These are phyloP conservation scores for Darevskia mixta DNA, from an alignment of 2,797 vertebrate genomes.

Conservation along the genomic window DNA sequence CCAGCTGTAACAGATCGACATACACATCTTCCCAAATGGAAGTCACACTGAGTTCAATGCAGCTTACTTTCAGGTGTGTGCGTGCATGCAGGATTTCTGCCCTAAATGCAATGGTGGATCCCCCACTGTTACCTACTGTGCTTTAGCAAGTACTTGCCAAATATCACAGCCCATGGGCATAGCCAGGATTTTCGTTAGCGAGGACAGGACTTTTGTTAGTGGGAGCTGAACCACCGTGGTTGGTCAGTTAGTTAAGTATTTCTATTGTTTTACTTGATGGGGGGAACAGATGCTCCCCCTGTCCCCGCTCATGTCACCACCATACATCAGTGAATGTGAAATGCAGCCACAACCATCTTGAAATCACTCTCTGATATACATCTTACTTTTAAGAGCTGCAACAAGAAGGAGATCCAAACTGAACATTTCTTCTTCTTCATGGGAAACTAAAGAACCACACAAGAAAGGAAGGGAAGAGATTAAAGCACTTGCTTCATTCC, in stretches of 20 bases:
- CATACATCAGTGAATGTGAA: constrained; percentile 33
- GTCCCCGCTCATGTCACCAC: not conserved
- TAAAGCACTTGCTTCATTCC: not conserved
- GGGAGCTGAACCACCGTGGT: too few relatives aligned
- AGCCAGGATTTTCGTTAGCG: too few relatives aligned
- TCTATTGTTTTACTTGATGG: too few relatives aligned
- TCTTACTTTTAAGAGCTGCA: not conserved
- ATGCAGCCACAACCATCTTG: not conserved
- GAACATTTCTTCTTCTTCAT: not conserved
- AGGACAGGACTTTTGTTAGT: too few relatives aligned
- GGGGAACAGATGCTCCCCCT: too few relatives aligned
- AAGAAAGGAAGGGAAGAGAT: not conserved
- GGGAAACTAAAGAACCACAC: not conserved
- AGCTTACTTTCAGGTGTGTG: not conserved
- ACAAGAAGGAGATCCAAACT: not conserved
- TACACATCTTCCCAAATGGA: not conserved
- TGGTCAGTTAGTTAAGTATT: too few relatives aligned
- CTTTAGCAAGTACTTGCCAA: not conserved
- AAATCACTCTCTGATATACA: not conserved
- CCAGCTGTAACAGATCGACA: not conserved
- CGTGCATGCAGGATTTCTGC: not conserved
- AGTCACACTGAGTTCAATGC: not conserved
- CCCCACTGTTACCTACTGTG: too few relatives aligned
- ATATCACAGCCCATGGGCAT: not conserved
- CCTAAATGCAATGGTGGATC: not conserved